Conservation (phyloP, 2,113 vertebrate species). For the Pelecanus crispus region DNA sequence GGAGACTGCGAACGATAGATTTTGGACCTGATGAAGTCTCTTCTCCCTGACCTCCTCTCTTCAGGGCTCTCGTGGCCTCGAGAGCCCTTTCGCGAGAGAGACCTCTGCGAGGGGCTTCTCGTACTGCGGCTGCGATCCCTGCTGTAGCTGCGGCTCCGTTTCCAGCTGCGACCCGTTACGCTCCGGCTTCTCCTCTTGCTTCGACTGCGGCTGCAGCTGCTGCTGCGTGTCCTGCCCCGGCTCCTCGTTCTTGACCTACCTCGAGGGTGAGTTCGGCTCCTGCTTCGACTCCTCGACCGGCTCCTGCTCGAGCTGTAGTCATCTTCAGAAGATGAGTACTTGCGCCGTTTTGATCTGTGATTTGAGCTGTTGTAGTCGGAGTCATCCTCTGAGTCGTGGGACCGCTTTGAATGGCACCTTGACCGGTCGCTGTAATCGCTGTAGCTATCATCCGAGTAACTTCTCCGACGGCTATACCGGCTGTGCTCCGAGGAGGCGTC, state of each 20-base stretch:
- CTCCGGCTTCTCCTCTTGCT: conserved; percentile 83
- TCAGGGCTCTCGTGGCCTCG: conserved; percentile 81
- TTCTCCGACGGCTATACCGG: conserved; percentile 81
- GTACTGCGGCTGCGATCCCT: conserved; percentile 80
- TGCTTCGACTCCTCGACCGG: conserved; percentile 82
- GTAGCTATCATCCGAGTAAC: conserved; percentile 91
- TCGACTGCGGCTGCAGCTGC: conserved; percentile 86
- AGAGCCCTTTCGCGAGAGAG: conserved; percentile 74
- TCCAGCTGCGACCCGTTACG: conserved; percentile 74
- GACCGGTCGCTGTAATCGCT: conserved; percentile 88
- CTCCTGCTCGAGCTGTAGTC: conserved; percentile 83
- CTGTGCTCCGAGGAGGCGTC: conserved; percentile 87
- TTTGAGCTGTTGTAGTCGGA: conserved; percentile 89
- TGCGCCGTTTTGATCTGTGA: conserved; percentile 81
- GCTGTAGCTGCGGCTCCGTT: conserved; percentile 87
- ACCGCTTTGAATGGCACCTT: conserved; percentile 81
- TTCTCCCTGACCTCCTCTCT: conserved; percentile 71
- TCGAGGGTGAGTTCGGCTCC: conserved; percentile 74
- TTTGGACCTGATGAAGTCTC: conserved; percentile 91
- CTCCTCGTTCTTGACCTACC: conserved; percentile 72
- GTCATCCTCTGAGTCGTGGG: conserved; percentile 80
- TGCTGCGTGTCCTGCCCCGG: conserved; percentile 85
- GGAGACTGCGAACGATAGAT: conserved; percentile 97
- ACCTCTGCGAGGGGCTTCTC: conserved; percentile 87
- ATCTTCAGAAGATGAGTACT: conserved; percentile 81